Conservation (phyloP, 1,140 invertebrate species). For the Temnothorax curvispinosus region DNA sequence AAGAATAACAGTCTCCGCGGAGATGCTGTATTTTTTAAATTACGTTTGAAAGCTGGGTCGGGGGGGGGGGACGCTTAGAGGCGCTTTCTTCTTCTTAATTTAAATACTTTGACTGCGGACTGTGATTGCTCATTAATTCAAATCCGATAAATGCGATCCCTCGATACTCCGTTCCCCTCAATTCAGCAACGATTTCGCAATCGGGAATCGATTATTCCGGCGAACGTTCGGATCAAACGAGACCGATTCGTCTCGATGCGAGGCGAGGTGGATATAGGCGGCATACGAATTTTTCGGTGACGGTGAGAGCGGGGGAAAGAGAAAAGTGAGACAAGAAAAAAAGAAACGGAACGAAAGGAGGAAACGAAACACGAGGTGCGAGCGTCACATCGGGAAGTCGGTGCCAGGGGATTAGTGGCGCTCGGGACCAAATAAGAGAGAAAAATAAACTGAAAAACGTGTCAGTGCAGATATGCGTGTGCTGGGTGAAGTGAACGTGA, state of each 20-base stretch:
- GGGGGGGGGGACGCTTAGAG: background rate
- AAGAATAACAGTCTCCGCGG: background rate
- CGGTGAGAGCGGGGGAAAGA: too few relatives aligned
- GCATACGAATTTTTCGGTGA: conserved; percentile 39
- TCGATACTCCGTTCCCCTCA: background rate
- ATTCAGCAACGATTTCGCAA: conserved; percentile 2
- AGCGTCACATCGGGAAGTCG: conserved; percentile 14
- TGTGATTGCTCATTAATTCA: conserved; percentile 5
- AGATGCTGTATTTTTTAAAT: background rate
- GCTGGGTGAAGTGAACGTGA: conserved; percentile 69
- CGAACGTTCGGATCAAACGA: conserved; percentile 49
- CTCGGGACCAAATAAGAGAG: conserved; percentile 44
- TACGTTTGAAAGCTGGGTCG: background rate
- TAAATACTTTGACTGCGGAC: background rate
- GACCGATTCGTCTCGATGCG: conserved; percentile 36
- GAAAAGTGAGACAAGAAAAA: background rate
- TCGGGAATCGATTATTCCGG: conserved; percentile 22
- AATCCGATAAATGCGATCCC: conserved; percentile 12
- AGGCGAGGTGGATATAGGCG: conserved; percentile 29
- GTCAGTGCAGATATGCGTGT: conserved; percentile 74
- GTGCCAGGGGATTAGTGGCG: conserved; percentile 47
- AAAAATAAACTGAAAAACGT: conserved; percentile 60
- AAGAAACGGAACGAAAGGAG: background rate
- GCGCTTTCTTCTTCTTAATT: background rate
- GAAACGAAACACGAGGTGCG: conserved; percentile 20